A percentile compares a stretch with the other conserved stretches of the same genome.
Evolutionary conservation across 2,797 vertebrate species (phyloP).

Genomic region (Amphiprion clarkii): DNA sequence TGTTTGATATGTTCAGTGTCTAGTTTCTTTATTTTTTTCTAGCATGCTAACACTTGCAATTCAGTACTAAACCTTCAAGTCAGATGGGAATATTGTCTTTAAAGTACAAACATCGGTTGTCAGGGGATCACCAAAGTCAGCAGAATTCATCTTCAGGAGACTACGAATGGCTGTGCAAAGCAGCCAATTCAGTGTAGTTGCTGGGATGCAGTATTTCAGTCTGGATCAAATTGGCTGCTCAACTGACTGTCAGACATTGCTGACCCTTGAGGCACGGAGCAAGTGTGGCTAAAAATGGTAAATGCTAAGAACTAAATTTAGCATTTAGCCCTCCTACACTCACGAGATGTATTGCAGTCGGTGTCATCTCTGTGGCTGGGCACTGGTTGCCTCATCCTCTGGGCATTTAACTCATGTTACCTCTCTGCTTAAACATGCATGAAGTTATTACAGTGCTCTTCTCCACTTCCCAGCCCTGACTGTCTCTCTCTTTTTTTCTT

Average conservation of each 20-base stretch:
- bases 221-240: background rate
- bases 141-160: background rate
- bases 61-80: too few relatives aligned
- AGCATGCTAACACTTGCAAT: too few relatives aligned
- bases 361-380: slow-evolving; percentile 40
- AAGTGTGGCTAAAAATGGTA: background rate
- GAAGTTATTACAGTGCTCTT: slow-evolving; percentile 68
- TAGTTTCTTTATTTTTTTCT: too few relatives aligned
- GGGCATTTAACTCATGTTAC: slow-evolving; percentile 63
- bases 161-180: background rate
- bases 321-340: background rate
- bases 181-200: background rate
- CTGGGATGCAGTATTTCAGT: background rate
- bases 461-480: slow-evolving; percentile 27
- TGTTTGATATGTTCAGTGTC: too few relatives aligned
- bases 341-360: slow-evolving; percentile 10
- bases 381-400: slow-evolving; percentile 33
- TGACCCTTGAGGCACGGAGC: background rate
- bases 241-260: background rate
- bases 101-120: too few relatives aligned
- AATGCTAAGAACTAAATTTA: background rate
- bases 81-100: too few relatives aligned
- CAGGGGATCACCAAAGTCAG: background rate
- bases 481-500: slow-evolving; percentile 42
- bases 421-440: slow-evolving; percentile 73